Conservation (phyloP, 2,797 vertebrate species). For the Melanotaenia pygmaea region DNA sequence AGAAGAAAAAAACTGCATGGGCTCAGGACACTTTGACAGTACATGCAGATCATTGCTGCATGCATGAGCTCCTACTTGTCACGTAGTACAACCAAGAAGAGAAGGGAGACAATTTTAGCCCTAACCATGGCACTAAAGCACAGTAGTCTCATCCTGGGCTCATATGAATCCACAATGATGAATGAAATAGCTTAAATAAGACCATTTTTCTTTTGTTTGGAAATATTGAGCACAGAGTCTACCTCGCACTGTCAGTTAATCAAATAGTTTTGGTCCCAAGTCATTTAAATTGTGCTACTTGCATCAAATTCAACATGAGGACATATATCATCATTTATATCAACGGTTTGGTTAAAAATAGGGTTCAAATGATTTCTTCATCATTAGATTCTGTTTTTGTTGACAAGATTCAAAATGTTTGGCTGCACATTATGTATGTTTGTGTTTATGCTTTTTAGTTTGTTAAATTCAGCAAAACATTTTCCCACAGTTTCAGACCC, state of each 20-base stretch:
- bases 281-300: no score
- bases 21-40: not conserved
- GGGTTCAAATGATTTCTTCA: not conserved
- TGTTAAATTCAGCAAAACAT: constrained; percentile 1
- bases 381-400: not conserved
- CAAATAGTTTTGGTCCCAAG: no score
- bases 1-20: not conserved
- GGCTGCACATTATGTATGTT: not conserved
- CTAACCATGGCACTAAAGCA: no score
- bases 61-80: not conserved
- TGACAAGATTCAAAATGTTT: no score
- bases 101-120: no score
- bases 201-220: no score
- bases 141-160: not conserved
- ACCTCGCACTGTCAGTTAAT: not conserved
- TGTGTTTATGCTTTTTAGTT: not conserved
- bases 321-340: no score
- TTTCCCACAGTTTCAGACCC: constrained; percentile 74
- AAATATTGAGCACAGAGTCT: not conserved
- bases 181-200: no score
- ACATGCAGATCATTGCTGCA: not conserved
- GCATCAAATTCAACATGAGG: no score
- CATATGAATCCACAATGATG: no score
- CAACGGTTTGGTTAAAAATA: no score
- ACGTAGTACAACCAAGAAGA: no score